Conservation (phyloP, 1,140 invertebrate genomes). For the Rhagoletis zephyria region DNA sequence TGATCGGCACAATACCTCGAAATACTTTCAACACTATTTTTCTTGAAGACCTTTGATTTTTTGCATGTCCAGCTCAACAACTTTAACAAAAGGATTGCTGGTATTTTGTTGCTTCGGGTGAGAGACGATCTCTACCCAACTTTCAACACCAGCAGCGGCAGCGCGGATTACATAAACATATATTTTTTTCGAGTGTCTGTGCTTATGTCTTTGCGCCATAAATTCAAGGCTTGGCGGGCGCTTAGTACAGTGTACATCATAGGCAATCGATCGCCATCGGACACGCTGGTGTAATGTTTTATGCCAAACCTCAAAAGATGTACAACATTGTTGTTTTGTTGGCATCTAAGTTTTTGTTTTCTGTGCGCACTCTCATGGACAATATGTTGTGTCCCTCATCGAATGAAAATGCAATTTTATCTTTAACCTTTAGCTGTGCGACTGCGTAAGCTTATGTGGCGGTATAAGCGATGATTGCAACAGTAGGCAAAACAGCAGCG, state of each 20-base stretch:
- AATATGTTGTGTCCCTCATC: slow-evolving; percentile 52
- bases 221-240: neutral
- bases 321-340: neutral
- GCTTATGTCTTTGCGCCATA: neutral
- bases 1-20: neutral
- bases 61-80: neutral
- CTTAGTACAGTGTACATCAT: slow-evolving; percentile 14
- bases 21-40: neutral
- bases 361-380: neutral
- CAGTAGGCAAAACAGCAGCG: slow-evolving; percentile 20
- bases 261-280: slow-evolving; percentile 46
- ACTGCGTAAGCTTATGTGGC: neutral
- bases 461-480: neutral
- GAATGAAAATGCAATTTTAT: slow-evolving; percentile 54
- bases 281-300: slow-evolving; percentile 36
- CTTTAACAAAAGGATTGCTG: slow-evolving; percentile 21
- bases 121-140: neutral
- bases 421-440: slow-evolving; percentile 52
- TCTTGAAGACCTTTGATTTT: neutral
- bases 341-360: neutral
- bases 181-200: neutral
- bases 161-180: slow-evolving; percentile 17
- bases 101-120: neutral
- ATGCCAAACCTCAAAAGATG: slow-evolving; percentile 44
- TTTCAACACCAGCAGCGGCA: neutral